Percentiles rank a stretch among this genome's conserved stretches.
phyloP scores from a whole-genome alignment of 2,797 vertebrate genomes.

The Psittacula echo region DNA sequence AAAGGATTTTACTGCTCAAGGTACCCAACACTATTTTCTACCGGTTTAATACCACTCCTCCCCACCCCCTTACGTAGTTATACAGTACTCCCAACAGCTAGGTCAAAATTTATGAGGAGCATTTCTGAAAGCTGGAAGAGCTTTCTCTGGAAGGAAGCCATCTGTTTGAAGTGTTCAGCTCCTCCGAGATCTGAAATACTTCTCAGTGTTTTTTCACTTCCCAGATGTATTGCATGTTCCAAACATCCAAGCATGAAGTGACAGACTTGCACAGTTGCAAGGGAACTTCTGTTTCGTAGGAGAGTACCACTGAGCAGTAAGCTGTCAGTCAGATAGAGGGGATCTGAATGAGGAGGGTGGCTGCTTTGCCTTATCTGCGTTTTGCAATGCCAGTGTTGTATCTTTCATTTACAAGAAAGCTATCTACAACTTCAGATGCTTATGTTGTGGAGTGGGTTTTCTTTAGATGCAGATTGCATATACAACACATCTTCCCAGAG shows the following conservation, averaged over 20 bases:
- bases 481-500: not conserved
- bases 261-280: constrained; percentile 22
- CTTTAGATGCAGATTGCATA: not conserved
- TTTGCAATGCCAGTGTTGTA: not conserved
- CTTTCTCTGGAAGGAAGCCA: constrained; percentile 40
- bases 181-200: constrained; percentile 12
- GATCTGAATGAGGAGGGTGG: not conserved
- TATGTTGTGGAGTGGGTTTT: not conserved
- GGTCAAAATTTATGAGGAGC: constrained; percentile 23
- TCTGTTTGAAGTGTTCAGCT: constrained; percentile 28
- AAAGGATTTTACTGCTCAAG: constrained; percentile 10
- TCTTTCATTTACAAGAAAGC: not conserved
- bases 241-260: constrained; percentile 6
- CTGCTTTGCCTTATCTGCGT: not conserved
- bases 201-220: constrained; percentile 24
- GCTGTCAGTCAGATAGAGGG: not conserved
- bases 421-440: not conserved
- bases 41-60: not conserved
- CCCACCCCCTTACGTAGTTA: not conserved
- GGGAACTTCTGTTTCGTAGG: not conserved
- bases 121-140: constrained; percentile 37
- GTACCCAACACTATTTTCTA: not conserved
- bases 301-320: constrained; percentile 3
- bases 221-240: constrained; percentile 23
- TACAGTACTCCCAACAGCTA: not conserved